Base-by-base conservation (phyloP, 1,140 invertebrate genomes). In the Uloborus diversus region DNA sequence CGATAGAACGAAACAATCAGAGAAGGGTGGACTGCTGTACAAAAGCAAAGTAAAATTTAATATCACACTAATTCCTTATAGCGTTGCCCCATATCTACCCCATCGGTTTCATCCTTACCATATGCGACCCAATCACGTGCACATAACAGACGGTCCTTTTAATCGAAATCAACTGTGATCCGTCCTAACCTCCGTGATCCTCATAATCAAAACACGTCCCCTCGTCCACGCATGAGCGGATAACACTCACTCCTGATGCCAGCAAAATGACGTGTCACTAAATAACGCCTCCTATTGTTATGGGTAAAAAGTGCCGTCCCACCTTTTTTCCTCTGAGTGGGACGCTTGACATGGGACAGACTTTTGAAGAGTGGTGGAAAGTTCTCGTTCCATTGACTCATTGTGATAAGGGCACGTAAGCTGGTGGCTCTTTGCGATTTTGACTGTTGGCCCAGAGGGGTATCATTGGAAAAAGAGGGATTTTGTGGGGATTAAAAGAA, bases 211-310 rank as follows among this genome's bases (percentile, higher is more conserved):
- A 75, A 75, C 42, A 75, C 30, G 4, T 59, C 42, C 59, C 35
- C 69, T 37, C 3, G 33, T 32, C 47, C 37, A 30, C 27, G 65
- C 30, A 68, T 47, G 47, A n/a, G 35, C 53, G 33, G 33, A 30
- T 49, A 33, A 53, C 35, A 61, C 69, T 47, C 33, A 28, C 37
- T 14, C 49, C 27, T 17, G 11, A 23, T 73, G 69, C 62, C 71
- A 62, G 57, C 35, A 20, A 75, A 75, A 23, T 75, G 71, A 75
- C 59, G 71, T 64, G 59, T 64, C 59, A 17, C 56, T 35, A 37
- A 73, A 75, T 33, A 75, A 25, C 33, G 27, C 57, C 42, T 75
- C 71, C 71, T 28, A 75, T 70, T 70, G 68, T 70, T 57, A 70
- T n/a, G n/a, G n/a, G n/a, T n/a, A n/a, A n/a, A n/a, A 70, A 9